Evolutionary conservation across 2,113 vertebrate species (phyloP).

Genomic region (Cyprinodon tularosa): DNA sequence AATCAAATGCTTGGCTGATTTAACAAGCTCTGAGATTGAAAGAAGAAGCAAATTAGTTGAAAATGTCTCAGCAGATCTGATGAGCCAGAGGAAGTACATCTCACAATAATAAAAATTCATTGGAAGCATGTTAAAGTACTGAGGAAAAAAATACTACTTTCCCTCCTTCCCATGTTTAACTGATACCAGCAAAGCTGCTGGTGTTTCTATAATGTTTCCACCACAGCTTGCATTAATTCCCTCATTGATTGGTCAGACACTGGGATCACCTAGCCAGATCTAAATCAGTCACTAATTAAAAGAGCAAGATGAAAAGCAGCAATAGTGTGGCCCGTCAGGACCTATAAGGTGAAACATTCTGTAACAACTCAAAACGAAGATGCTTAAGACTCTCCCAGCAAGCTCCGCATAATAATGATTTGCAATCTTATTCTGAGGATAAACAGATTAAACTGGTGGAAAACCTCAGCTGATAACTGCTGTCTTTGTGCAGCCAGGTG

Average conservation of each 20-base stretch:
- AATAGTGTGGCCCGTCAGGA: slow-evolving; percentile 65
- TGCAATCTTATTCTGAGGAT: slow-evolving; percentile 61
- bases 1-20: slow-evolving; percentile 50
- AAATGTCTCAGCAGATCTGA: slow-evolving; percentile 45
- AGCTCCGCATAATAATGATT: slow-evolving; percentile 56
- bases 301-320: slow-evolving; percentile 72
- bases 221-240: slow-evolving; percentile 67
- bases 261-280: slow-evolving; percentile 73
- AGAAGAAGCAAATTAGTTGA: slow-evolving; percentile 56
- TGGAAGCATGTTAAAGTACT: slow-evolving; percentile 16
- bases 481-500: slow-evolving; percentile 46
- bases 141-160: slow-evolving; percentile 5
- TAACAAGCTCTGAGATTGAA: slow-evolving; percentile 40
- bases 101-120: slow-evolving; percentile 34
- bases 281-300: slow-evolving; percentile 80
- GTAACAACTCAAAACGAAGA: slow-evolving; percentile 54
- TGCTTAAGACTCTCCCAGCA: slow-evolving; percentile 27
- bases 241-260: slow-evolving; percentile 75
- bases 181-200: slow-evolving; percentile 20
- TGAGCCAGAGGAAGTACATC: slow-evolving; percentile 31
- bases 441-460: slow-evolving; percentile 61
- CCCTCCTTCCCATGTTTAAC: slow-evolving; percentile 30
- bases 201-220: slow-evolving; percentile 44
- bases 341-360: slow-evolving; percentile 66
- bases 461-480: slow-evolving; percentile 56